These are phyloP conservation scores for Anastrepha obliqua DNA, from an alignment of 1,140 invertebrate genomes.

Conservation along the genomic window DNA sequence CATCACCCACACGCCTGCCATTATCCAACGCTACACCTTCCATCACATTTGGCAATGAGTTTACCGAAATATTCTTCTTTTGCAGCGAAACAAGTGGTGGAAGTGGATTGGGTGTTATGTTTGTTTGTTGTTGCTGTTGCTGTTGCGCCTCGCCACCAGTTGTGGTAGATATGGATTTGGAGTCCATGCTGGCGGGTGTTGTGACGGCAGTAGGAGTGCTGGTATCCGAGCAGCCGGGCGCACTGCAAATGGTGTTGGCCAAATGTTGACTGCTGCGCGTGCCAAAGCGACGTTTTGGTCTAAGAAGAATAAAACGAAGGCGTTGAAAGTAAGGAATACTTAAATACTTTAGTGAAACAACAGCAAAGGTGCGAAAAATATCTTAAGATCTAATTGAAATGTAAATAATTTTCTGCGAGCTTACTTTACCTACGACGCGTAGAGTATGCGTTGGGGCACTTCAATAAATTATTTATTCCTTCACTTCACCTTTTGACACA, in stretches of 20 bases:
- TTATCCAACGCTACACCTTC: slow-evolving; percentile 67
- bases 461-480: slow-evolving; percentile 23
- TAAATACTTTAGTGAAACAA: slow-evolving; percentile 4
- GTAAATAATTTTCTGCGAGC: neutral
- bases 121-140: slow-evolving; percentile 58
- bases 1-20: neutral
- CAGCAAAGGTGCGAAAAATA: neutral
- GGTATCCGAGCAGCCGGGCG: slow-evolving; percentile 49
- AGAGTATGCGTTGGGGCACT: neutral
- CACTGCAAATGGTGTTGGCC: slow-evolving; percentile 57
- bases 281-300: slow-evolving; percentile 71
- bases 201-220: slow-evolving; percentile 40
- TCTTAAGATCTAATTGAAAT: slow-evolving; percentile 14
- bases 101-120: slow-evolving; percentile 43
- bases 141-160: slow-evolving; percentile 61
- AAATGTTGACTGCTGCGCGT: slow-evolving; percentile 69
- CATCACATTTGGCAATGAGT: slow-evolving; percentile 70
- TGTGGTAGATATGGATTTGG: slow-evolving; percentile 69
- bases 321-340: neutral
- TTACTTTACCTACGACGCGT: neutral
- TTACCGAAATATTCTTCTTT: slow-evolving; percentile 71
- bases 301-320: slow-evolving; percentile 52
- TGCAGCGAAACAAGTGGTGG: slow-evolving; percentile 58
- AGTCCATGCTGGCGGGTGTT: slow-evolving; percentile 56
- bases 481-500: neutral